Evolutionary conservation across 92 coral and sea anemone genomes (phyloP).

Genomic region (Metridium senile): DNA sequence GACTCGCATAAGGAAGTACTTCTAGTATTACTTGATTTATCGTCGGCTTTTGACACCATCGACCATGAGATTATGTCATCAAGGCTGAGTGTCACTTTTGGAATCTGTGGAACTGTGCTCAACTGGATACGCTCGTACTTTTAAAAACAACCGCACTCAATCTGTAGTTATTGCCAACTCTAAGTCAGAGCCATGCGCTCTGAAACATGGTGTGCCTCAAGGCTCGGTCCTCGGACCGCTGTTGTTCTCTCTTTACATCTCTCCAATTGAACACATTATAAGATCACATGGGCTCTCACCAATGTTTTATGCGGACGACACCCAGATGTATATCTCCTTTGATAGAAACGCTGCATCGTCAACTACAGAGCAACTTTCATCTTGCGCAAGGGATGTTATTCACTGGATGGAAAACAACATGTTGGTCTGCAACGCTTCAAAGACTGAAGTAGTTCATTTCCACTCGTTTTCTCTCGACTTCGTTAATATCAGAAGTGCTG

Average conservation of each 20-base stretch:
- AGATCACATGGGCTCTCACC: constrained; percentile 1
- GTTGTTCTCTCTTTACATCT: constrained; percentile 1
- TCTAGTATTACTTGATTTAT: constrained; percentile 9
- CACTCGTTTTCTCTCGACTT: neutral
- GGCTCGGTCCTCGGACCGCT: constrained; percentile 8
- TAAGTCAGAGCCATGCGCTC: neutral
- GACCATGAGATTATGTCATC: constrained; percentile 1
- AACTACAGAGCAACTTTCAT: neutral
- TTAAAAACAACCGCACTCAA: neutral
- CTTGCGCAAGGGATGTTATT: neutral
- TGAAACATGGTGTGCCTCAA: neutral
- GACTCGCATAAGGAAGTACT: constrained; percentile 24
- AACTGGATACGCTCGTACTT: constrained; percentile 6
- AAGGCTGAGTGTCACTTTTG: neutral
- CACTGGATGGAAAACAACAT: constrained; percentile 14
- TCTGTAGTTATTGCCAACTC: neutral
- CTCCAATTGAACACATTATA: constrained; percentile 30
- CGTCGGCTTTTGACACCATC: constrained; percentile 10
- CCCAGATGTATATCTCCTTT: constrained; percentile 24
- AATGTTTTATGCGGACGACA: constrained; percentile 32
- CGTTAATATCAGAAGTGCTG: neutral
- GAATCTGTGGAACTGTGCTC: constrained; percentile 1
- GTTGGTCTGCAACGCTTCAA: constrained; percentile 17
- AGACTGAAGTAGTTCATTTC: constrained; percentile 33
- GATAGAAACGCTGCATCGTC: neutral